Conservation (phyloP, 2,113 vertebrate species). For the Petrocephalus microphthalmus region DNA sequence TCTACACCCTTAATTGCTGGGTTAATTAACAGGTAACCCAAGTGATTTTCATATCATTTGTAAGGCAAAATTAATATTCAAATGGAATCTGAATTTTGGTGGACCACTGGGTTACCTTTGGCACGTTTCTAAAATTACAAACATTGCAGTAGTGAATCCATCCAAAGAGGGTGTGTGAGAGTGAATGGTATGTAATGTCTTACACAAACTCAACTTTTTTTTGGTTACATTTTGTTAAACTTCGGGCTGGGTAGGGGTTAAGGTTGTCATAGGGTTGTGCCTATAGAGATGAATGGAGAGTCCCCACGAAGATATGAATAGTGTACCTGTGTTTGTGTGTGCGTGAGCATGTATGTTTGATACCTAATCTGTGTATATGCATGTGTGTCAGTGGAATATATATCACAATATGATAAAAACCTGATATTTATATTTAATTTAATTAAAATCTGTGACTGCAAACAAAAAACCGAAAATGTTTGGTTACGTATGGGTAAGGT, state of each 20-base stretch:
- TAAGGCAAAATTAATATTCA: neutral
- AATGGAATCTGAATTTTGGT: neutral
- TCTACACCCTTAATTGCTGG: neutral
- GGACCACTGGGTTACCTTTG: neutral
- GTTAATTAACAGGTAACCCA: neutral
- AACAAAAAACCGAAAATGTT: no score
- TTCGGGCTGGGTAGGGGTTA: no score
- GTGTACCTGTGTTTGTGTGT: neutral
- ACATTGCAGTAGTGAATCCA: neutral
- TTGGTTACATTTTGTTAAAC: no score
- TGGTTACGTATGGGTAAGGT: no score
- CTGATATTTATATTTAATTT: neutral
- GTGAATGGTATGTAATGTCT: no score
- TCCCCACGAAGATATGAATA: no score
- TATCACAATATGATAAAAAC: neutral
- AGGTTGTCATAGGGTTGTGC: no score
- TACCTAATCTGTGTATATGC: no score
- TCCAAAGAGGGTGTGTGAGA: neutral
- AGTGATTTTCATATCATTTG: neutral
- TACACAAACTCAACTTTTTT: no score
- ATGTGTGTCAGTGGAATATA: neutral
- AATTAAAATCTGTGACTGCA: neutral
- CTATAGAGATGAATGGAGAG: no score
- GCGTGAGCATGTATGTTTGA: neutral
- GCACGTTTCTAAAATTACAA: neutral